A percentile compares a stretch with the other conserved stretches of the same genome.
Conservation (phyloP, 2,113 vertebrate genomes). For the Halichoerus grypus region DNA sequence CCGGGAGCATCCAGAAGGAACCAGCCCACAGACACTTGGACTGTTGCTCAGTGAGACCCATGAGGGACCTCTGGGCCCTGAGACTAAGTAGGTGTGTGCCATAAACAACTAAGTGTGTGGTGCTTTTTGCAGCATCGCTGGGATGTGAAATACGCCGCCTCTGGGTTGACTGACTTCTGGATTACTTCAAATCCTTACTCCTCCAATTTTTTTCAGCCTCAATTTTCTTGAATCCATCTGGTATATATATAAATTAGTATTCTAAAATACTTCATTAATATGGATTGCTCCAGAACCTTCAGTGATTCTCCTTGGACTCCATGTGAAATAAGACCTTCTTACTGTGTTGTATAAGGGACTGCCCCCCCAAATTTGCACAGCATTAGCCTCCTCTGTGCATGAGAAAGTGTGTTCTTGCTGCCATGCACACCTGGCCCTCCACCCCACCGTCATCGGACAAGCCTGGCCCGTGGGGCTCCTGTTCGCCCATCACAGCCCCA, state of each 20-base stretch:
- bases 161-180: not conserved
- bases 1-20: accelerated
- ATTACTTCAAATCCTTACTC: accelerated
- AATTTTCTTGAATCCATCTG: not conserved
- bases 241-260: not conserved
- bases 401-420: accelerated
- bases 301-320: accelerated
- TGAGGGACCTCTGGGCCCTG: accelerated
- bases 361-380: accelerated
- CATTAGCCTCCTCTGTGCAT: accelerated
- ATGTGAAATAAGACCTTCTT: accelerated
- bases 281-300: accelerated
- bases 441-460: accelerated
- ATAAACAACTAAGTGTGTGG: accelerated
- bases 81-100: accelerated
- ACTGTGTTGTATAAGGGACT: accelerated
- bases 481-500: accelerated
- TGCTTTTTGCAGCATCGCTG: accelerated
- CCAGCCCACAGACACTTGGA: accelerated
- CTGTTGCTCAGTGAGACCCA: accelerated
- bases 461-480: accelerated
- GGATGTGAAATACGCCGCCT: accelerated
- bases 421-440: accelerated
- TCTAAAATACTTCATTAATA: accelerated
- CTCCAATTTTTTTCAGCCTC: not conserved